Evolutionary conservation across 1,140 invertebrate genomes (phyloP).

Genomic region (Euura saliciscinereae): DNA sequence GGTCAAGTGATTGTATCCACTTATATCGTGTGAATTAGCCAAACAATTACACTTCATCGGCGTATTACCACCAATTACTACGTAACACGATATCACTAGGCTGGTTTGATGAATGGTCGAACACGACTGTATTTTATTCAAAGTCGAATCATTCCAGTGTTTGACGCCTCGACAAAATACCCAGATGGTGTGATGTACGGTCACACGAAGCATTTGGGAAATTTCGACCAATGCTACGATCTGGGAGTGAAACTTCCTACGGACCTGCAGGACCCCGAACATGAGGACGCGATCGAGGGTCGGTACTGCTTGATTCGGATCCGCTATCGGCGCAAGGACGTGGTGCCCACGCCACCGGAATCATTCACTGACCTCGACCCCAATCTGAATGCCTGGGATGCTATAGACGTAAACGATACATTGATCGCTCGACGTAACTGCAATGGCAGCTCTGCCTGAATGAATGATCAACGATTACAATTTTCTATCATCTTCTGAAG

Average conservation of each 20-base stretch:
- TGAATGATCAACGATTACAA: no score
- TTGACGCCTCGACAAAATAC: conserved; percentile 36
- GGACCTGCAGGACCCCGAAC: neutral
- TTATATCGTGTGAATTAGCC: no score
- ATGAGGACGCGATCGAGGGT: conserved; percentile 27
- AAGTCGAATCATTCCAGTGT: conserved; percentile 28
- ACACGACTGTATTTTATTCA: no score
- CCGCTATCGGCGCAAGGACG: conserved; percentile 26
- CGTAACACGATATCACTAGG: no score
- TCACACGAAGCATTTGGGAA: conserved; percentile 35
- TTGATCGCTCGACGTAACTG: no score
- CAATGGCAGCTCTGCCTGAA: no score
- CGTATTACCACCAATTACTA: no score
- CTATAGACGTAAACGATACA: conserved; percentile 39
- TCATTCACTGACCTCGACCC: conserved; percentile 38
- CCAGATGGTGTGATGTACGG: conserved; percentile 36
- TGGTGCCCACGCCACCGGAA: conserved; percentile 14
- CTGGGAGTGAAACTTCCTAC: conserved; percentile 22
- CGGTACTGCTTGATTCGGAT: conserved; percentile 47
- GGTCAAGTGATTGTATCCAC: no score
- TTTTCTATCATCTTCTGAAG: conserved; percentile 13
- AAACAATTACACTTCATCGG: no score
- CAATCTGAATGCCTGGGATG: conserved; percentile 40
- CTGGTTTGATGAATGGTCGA: no score
- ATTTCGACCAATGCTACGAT: conserved; percentile 37